phyloP scores from a whole-genome alignment of 2,113 vertebrate genomes.

The Synodontis membranacea region DNA sequence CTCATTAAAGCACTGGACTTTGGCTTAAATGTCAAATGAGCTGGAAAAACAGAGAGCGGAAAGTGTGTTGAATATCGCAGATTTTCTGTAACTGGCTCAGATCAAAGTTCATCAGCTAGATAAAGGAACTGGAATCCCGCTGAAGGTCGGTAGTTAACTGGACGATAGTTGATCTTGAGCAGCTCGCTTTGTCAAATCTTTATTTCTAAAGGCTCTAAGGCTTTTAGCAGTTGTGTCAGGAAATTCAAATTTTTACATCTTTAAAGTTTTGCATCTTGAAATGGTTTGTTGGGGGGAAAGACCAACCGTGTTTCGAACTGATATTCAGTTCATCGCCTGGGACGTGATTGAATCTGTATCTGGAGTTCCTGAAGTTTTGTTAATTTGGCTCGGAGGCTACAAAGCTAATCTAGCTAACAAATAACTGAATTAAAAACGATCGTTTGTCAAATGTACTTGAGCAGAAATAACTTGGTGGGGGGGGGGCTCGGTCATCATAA shows the following conservation, averaged over 20 bases:
- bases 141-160: not conserved
- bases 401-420: too few relatives aligned
- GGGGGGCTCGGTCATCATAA: not conserved
- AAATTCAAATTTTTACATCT: not conserved
- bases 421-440: too few relatives aligned
- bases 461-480: too few relatives aligned
- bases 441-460: not conserved
- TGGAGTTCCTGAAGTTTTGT: too few relatives aligned
- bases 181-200: not conserved
- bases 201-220: not conserved
- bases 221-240: not conserved
- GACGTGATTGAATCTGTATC: too few relatives aligned
- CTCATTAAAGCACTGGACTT: slow-evolving; percentile 5
- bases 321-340: too few relatives aligned
- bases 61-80: not conserved
- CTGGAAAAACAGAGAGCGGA: slow-evolving; percentile 1
- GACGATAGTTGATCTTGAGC: not conserved
- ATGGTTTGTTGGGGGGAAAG: too few relatives aligned
- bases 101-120: not conserved
- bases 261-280: not conserved
- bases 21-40: slow-evolving; percentile 4
- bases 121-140: not conserved
- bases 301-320: too few relatives aligned
- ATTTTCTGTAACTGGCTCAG: not conserved
- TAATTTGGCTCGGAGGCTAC: not conserved